Base-by-base conservation (phyloP, 2,797 vertebrate genomes). In the Microctenopoma lineatum region DNA sequence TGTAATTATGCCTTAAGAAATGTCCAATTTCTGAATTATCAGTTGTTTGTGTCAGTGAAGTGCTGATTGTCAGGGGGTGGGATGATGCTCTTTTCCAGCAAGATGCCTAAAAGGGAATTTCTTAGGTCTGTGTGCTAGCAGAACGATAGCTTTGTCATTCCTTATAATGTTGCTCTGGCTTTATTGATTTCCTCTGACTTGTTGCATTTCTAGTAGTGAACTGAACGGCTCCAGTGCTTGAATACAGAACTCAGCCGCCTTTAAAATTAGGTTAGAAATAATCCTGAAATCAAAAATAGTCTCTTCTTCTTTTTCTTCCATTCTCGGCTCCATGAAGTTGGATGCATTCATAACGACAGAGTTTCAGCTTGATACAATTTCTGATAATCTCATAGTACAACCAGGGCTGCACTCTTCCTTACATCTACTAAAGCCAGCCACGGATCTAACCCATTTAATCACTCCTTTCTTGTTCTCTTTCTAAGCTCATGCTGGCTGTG, bases 1-100 rank as follows among this genome's bases (percentile, higher is more conserved):
- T 79, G 68, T 92, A 92, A 93, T 91, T 92, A 89, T 67, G 81
- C 75, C 73, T 83, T 67, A 69, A 72, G 86, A 90, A 87, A 90
- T 81, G 79, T 81, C 76, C 66, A 79, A 79, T 90, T 91, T 84
- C 59, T 80, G 65, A 89, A 85, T 83, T 84, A 85, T 88, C 84
- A 68, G 69, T 85, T 92, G 88, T 92, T 93, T 90, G 82, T 88
- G 84, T 81, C 61, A 76, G 73, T 25, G 46, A 69, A 53, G 53
- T 59, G 45, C 27, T 73, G 75, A 84, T 89, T 85, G 84, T 65
- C 73, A 58, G 72, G 60, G 72, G 75, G 55, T 59, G 44, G 51
- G 39, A 44, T 72, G 84, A 66, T 67, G 58, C 57, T 82, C 50
- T 66, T 61, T 70, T 79, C 56, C 78, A 62, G 59, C 6, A 0